Evolutionary conservation across 2,797 vertebrate species (phyloP).

Genomic region (Urocyon cinereoargenteus): DNA sequence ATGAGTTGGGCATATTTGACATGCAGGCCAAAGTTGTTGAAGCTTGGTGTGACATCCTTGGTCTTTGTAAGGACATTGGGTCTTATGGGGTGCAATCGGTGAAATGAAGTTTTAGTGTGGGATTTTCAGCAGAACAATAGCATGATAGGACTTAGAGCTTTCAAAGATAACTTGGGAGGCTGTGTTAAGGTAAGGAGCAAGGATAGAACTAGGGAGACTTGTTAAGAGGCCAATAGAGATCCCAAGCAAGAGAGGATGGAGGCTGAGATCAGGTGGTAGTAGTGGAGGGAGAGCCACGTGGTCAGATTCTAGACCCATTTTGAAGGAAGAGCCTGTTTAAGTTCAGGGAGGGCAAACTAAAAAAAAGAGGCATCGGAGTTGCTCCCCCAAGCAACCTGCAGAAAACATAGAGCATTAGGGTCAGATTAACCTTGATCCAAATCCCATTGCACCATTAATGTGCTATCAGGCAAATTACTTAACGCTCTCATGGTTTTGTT

Average conservation of each 20-base stretch:
- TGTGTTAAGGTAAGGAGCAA: not conserved
- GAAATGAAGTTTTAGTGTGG: not conserved
- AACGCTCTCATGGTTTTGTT: not conserved
- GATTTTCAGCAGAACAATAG: slow-evolving; percentile 12
- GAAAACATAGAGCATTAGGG: not conserved
- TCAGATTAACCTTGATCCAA: slow-evolving; percentile 16
- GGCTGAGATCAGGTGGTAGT: not conserved
- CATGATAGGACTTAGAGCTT: not conserved
- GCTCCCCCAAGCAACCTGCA: not conserved
- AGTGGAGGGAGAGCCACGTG: not conserved
- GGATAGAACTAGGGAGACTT: not conserved
- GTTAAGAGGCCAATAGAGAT: not conserved
- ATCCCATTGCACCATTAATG: not conserved
- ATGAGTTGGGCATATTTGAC: not conserved
- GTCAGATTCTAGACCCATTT: not conserved
- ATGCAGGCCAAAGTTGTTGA: not conserved
- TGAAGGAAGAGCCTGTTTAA: not conserved
- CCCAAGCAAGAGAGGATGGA: not conserved
- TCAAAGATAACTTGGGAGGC: not conserved
- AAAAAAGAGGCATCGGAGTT: not conserved
- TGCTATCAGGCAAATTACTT: not conserved
- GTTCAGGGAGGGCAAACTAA: not conserved
- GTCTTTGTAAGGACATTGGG: not conserved
- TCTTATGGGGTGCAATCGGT: not conserved
- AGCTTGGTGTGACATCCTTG: not conserved